Evolutionary conservation across 2,797 vertebrate species (phyloP).

Genomic region (Melanotaenia maccullochi): DNA sequence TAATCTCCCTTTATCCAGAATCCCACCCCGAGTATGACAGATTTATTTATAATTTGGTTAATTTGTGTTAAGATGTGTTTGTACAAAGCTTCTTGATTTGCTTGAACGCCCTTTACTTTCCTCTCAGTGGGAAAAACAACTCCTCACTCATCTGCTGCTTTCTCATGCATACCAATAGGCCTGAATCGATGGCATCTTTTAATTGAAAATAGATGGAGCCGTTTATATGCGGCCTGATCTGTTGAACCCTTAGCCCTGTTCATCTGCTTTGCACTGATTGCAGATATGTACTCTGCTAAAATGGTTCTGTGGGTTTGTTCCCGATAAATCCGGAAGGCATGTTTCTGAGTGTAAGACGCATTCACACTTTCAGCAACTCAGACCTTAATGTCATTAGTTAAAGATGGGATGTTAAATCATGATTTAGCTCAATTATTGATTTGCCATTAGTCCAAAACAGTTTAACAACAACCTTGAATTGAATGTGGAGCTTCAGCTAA

Average conservation of each 20-base stretch:
- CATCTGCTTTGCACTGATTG: conserved; percentile 27
- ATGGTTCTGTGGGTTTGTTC: conserved; percentile 29
- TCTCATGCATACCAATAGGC: conserved; percentile 76
- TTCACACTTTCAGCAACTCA: conserved; percentile 50
- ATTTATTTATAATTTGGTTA: conserved; percentile 77
- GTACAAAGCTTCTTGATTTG: conserved; percentile 64
- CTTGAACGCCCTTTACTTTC: conserved; percentile 67
- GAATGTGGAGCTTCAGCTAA: conserved; percentile 51
- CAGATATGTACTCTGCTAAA: conserved; percentile 44
- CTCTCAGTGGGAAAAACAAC: conserved; percentile 58
- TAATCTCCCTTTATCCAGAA: conserved; percentile 74
- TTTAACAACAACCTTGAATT: conserved; percentile 80
- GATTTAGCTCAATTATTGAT: conserved; percentile 77
- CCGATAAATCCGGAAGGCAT: conserved; percentile 36
- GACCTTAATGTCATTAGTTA: conserved; percentile 80
- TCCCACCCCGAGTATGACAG: conserved; percentile 65
- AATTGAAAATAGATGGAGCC: conserved; percentile 79
- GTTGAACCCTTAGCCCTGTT: conserved; percentile 58
- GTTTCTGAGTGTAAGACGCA: conserved; percentile 42
- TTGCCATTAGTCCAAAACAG: conserved; percentile 82
- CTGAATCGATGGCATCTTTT: conserved; percentile 79
- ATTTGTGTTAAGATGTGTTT: conserved; percentile 74
- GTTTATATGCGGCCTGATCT: conserved; percentile 76
- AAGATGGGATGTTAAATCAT: conserved; percentile 82
- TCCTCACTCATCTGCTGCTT: conserved; percentile 68